A percentile compares a stretch with the other conserved stretches of the same genome.
Evolutionary conservation across 2,113 vertebrate genomes (phyloP).

Genomic region (Mormyrus iriodes): DNA sequence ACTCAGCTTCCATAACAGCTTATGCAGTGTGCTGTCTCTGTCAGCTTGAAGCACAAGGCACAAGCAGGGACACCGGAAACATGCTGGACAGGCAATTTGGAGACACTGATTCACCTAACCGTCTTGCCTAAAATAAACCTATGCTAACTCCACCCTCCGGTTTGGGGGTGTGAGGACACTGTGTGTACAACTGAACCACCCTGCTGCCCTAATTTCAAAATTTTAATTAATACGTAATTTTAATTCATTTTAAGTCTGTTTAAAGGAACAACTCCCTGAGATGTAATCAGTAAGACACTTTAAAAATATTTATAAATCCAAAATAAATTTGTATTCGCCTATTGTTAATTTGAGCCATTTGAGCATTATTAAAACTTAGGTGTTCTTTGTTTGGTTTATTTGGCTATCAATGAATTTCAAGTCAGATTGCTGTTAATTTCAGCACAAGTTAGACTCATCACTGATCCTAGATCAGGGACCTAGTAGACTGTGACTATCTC

Average conservation of each 20-base stretch:
- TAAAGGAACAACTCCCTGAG: background rate
- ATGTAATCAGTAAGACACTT: background rate
- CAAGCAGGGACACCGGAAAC: background rate
- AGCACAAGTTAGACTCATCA: background rate
- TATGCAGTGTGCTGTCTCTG: background rate
- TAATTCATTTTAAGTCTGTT: background rate
- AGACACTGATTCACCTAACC: background rate
- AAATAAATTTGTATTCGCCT: background rate
- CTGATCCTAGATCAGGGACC: background rate
- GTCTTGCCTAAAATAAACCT: background rate
- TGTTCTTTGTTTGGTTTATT: background rate
- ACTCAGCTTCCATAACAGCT: background rate
- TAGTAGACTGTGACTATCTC: background rate
- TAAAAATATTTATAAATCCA: background rate
- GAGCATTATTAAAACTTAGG: background rate
- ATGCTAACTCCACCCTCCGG: background rate
- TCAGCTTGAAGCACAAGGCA: too few relatives aligned
- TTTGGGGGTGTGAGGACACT: background rate
- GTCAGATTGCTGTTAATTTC: background rate
- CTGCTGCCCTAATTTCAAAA: background rate
- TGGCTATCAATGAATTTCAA: background rate
- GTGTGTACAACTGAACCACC: background rate
- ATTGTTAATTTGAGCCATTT: background rate
- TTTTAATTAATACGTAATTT: background rate
- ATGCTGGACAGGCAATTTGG: background rate